phyloP scores from a whole-genome alignment of 2,888 invertebrate genomes.

The Himalopsyche kuldschensis region DNA sequence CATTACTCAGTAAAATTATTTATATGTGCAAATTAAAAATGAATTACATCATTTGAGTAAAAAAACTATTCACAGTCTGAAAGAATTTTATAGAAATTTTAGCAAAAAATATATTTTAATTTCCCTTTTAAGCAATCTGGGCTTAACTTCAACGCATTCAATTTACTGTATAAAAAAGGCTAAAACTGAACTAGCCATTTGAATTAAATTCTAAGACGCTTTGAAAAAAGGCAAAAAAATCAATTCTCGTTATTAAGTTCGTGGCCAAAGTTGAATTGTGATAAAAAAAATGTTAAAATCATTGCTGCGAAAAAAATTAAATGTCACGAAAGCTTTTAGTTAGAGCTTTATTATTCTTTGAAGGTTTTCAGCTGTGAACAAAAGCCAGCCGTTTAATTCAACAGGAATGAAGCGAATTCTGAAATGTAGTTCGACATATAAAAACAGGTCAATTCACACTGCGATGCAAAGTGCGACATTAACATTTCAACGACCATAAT shows the following conservation, averaged over 20 bases:
- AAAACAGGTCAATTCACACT: neutral
- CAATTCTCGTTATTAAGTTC: neutral
- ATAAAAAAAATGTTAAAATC: neutral
- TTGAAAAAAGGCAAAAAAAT: neutral
- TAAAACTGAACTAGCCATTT: too few relatives aligned
- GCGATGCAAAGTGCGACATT: neutral
- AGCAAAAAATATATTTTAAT: too few relatives aligned
- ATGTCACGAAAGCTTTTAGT: neutral
- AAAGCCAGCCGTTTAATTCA: neutral
- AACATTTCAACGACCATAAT: neutral
- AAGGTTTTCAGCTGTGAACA: neutral
- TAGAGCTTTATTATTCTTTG: neutral
- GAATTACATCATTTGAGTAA: too few relatives aligned
- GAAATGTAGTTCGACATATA: neutral
- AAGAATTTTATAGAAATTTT: too few relatives aligned
- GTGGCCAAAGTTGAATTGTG: neutral
- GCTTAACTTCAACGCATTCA: too few relatives aligned
- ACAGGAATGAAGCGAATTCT: neutral
- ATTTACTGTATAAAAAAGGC: too few relatives aligned
- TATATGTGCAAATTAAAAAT: too few relatives aligned
- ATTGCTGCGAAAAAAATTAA: neutral
- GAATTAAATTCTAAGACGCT: neutral
- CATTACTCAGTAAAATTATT: too few relatives aligned
- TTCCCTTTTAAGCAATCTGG: too few relatives aligned
- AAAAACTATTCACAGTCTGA: too few relatives aligned